Percentiles rank a stretch among this genome's conserved stretches.
These are phyloP conservation scores for Hirtodrosophila alboralis DNA, from an alignment of 2,888 invertebrate genomes.

Conservation along the genomic window DNA sequence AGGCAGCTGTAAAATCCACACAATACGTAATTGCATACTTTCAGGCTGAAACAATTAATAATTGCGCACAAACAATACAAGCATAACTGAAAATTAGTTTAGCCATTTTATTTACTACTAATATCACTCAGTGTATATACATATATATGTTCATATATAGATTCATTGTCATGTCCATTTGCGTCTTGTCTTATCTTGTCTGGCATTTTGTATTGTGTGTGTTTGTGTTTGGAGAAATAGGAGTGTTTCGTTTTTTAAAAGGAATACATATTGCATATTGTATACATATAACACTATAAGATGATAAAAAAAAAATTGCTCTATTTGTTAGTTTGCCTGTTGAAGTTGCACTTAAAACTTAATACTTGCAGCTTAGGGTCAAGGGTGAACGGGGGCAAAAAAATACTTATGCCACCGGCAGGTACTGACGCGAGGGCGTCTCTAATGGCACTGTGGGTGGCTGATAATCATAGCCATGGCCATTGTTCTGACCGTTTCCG, in stretches of 20 bases:
- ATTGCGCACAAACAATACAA: no score
- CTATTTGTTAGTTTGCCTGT: slow-evolving; percentile 60
- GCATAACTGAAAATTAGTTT: slow-evolving; percentile 53
- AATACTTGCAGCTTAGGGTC: slow-evolving; percentile 63
- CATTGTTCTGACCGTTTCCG: slow-evolving; percentile 14
- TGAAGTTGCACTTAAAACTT: slow-evolving; percentile 65
- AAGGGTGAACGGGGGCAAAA: not conserved
- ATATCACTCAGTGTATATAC: slow-evolving; percentile 80
- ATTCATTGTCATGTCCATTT: slow-evolving; percentile 50
- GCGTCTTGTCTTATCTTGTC: slow-evolving; percentile 33
- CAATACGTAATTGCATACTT: not conserved
- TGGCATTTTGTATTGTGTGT: slow-evolving; percentile 26
- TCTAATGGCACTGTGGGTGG: slow-evolving; percentile 58
- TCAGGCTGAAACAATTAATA: no score
- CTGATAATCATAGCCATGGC: slow-evolving; percentile 74
- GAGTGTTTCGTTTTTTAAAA: slow-evolving; percentile 6
- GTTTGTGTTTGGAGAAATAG: slow-evolving; percentile 16
- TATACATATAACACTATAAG: slow-evolving; percentile 68
- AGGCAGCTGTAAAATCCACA: not conserved
- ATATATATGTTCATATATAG: slow-evolving; percentile 63
- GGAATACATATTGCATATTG: slow-evolving; percentile 53
- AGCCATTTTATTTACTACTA: slow-evolving; percentile 78
- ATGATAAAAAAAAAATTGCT: slow-evolving; percentile 65
- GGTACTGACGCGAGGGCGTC: slow-evolving; percentile 69
- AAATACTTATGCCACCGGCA: slow-evolving; percentile 71